Base-by-base conservation (phyloP, 2,113 vertebrate genomes). In the Orycteropus afer region DNA sequence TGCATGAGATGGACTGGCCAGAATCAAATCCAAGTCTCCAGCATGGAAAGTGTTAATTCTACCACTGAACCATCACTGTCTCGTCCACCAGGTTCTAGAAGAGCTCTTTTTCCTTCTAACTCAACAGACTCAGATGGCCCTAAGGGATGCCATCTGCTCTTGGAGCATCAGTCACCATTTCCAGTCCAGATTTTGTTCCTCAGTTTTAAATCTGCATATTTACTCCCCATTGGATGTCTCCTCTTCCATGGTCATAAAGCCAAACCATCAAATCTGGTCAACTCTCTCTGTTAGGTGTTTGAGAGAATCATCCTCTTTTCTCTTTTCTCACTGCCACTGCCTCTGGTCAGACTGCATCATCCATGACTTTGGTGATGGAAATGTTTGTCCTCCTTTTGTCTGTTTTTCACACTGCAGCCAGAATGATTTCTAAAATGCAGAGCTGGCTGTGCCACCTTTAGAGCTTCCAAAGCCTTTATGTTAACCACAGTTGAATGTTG, bases 391-490 rank as follows among this genome's bases (percentile, higher is more conserved):
- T 42, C 13, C 25, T 80, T 37, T 34, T 73, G 15, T 82, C 82
- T 45, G 22, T 17, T 45, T 67, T 76, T 37, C 82, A 94, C 25
- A 29, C 17, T 65, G 25, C 4, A 73, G 40, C 7, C 61, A 57
- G 45, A 88, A 84, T n/a, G 45, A 85, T 12, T 83, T 83, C 84
- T 77, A 71, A 88, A 93, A 57, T 49, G 78, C 65, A 67, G 14
- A 67, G 63, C 63, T 34, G 63, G 63, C 14, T 5, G 5, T n/a
- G 34, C 63, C 63, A n/a, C 32, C 13, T 67, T 67, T 67, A n/a
- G 63, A 67, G 63, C 40, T 57, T 81, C 18, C 27, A 55, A 12
- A 53, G 32, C 4, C 20, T 81, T 77, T 47, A 74, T 13, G 61
- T 2, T 53, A 45, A 57, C 73, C 34, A 76, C 47, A 53, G 22